Conservation (phyloP, 2,113 vertebrate species). For the Serilophus lunatus region DNA sequence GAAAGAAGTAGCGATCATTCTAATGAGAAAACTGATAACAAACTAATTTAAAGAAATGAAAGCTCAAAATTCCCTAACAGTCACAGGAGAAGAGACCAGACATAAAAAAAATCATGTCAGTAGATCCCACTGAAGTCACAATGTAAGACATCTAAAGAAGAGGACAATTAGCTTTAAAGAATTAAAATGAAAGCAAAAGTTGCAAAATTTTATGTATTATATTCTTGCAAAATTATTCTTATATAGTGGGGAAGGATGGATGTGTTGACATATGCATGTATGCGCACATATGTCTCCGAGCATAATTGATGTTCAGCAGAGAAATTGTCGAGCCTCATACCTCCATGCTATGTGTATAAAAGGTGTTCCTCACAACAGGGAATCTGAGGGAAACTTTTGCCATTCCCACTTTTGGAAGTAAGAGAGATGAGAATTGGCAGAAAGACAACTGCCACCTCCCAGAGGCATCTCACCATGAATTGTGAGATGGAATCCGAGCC, state of each 20-base stretch:
- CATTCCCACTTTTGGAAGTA: background rate
- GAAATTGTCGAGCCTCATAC: background rate
- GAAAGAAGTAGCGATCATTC: background rate
- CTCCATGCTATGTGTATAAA: background rate
- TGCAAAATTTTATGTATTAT: background rate
- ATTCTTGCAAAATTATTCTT: background rate
- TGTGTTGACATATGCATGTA: accelerated
- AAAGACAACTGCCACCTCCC: background rate
- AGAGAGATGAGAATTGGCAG: background rate
- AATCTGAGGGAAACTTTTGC: background rate
- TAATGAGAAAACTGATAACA: background rate
- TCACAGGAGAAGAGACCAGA: background rate
- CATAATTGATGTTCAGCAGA: background rate
- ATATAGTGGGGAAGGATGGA: accelerated
- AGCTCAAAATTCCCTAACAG: background rate
- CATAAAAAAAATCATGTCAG: background rate
- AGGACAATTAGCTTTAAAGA: background rate
- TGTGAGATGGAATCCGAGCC: accelerated
- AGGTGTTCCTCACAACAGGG: background rate
- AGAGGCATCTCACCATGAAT: background rate
- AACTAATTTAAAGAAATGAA: background rate
- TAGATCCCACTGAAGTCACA: background rate
- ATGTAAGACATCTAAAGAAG: background rate
- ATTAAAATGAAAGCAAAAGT: background rate
- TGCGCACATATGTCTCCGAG: background rate